Evolutionary conservation across 2,888 invertebrate genomes (phyloP).

Genomic region (Elysia crispata): DNA sequence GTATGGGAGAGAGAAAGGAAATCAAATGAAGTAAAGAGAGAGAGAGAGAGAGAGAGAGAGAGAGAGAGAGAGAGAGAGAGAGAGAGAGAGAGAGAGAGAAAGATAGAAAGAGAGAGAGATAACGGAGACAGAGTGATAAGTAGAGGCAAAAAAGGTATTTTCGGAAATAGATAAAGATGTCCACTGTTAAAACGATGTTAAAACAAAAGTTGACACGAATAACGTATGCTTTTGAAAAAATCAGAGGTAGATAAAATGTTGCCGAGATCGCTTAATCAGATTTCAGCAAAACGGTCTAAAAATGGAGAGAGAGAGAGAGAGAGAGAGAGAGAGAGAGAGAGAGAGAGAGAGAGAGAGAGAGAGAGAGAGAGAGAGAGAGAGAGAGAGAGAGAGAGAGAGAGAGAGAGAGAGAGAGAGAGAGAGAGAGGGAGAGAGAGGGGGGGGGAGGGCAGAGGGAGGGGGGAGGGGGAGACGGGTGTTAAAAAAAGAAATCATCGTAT

Average conservation of each 20-base stretch:
- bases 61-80: not conserved
- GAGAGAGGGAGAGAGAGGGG: constrained; percentile 12
- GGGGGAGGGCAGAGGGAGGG: not conserved
- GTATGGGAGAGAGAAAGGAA: too few relatives aligned
- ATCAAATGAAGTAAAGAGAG: too few relatives aligned
- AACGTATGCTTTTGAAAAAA: too few relatives aligned
- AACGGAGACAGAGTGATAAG: constrained; percentile 15
- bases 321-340: constrained; percentile 6
- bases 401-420: constrained; percentile 19
- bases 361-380: constrained; percentile 23
- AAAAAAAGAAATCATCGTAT: too few relatives aligned
- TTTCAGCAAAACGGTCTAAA: too few relatives aligned
- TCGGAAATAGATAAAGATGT: too few relatives aligned
- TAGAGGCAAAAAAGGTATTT: too few relatives aligned
- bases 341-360: constrained; percentile 13
- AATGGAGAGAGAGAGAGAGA: not conserved
- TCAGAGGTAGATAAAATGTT: too few relatives aligned
- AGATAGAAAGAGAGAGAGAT: constrained; percentile 29
- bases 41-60: too few relatives aligned
- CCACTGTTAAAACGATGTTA: too few relatives aligned
- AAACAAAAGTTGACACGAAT: too few relatives aligned
- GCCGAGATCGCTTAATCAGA: too few relatives aligned
- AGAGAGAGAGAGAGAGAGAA: constrained; percentile 23
- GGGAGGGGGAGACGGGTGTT: not conserved
- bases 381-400: constrained; percentile 3